Percentiles rank a stretch among this genome's conserved stretches.
Evolutionary conservation across 2,797 vertebrate genomes (phyloP).

Genomic region (Fratercula arctica): DNA sequence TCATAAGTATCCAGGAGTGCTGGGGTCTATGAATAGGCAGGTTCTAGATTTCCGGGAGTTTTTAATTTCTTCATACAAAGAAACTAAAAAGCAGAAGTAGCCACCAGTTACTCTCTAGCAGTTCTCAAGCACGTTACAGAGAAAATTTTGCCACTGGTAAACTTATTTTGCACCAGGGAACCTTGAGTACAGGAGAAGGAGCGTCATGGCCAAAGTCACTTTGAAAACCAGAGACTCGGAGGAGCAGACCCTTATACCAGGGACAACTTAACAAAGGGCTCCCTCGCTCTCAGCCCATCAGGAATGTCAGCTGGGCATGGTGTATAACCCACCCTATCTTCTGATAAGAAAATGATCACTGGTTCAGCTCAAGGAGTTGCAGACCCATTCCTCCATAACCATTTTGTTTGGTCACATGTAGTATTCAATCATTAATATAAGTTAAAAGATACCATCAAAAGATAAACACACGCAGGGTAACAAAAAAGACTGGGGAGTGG

Average conservation of each 20-base stretch:
- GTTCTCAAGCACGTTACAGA: not conserved
- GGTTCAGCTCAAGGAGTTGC: not conserved
- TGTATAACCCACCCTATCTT: not conserved
- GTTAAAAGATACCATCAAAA: not conserved
- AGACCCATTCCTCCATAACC: not conserved
- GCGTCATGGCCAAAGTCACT: not conserved
- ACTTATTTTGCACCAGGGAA: not conserved
- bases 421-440: not conserved
- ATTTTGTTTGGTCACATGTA: not conserved
- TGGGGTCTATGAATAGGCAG: not conserved
- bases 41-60: not conserved
- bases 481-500: not conserved
- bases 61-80: not conserved
- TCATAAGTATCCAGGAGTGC: not conserved
- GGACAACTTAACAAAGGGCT: not conserved
- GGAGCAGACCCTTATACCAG: not conserved
- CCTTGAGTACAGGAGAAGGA: not conserved
- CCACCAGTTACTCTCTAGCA: not conserved
- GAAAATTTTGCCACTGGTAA: not conserved
- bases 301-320: rapidly evolving
- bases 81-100: not conserved
- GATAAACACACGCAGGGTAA: not conserved
- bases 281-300: not conserved
- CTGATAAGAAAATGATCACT: not conserved
- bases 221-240: not conserved